Conservation (phyloP, 2,797 vertebrate genomes). For the Argya squamiceps region DNA sequence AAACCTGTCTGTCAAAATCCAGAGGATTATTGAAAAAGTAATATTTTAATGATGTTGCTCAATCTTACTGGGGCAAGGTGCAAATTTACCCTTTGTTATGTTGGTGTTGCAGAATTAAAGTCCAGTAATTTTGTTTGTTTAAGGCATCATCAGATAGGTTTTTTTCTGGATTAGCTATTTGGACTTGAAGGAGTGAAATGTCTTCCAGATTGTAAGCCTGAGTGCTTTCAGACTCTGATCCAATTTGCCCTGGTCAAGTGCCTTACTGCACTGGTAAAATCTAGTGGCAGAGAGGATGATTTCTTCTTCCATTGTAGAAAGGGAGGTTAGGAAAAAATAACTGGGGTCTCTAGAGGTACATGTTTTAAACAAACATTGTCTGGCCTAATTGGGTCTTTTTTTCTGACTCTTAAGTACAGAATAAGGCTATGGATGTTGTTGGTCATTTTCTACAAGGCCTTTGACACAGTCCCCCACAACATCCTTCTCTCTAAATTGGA, state of each 20-base stretch:
- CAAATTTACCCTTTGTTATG: not conserved
- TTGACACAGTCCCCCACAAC: not conserved
- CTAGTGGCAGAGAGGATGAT: not conserved
- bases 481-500: not conserved
- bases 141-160: not conserved
- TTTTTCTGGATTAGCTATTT: not conserved
- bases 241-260: not conserved
- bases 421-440: fast-evolving
- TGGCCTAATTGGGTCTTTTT: not conserved
- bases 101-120: not conserved
- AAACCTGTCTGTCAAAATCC: not conserved
- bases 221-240: not conserved
- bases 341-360: not conserved
- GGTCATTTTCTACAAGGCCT: not conserved
- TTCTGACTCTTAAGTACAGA: not conserved
- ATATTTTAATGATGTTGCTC: not conserved
- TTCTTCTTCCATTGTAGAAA: not conserved
- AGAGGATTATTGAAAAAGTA: not conserved
- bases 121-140: not conserved
- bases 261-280: not conserved
- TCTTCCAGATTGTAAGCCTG: not conserved
- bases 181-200: not conserved
- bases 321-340: not conserved
- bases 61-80: not conserved
- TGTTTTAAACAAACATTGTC: not conserved